These are phyloP conservation scores for Panagrolaimus sp. DNA, from an alignment of 1,140 invertebrate genomes.

Conservation along the genomic window DNA sequence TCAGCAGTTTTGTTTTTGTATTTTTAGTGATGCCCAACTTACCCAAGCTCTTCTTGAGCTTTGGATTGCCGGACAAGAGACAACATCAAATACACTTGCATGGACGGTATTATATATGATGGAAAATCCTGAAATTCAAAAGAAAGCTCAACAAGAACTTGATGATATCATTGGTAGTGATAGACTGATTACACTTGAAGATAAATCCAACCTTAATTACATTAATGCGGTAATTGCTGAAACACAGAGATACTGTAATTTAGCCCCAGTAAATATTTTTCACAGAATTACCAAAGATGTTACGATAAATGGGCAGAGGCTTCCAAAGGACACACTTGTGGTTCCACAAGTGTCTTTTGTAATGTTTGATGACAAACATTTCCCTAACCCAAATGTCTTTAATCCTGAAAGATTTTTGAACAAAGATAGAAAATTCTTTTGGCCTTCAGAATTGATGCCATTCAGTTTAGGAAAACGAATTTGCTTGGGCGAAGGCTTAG, in stretches of 20 bases:
- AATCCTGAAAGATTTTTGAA: constrained; percentile 21
- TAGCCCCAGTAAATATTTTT: constrained; percentile 16
- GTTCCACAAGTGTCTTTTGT: not conserved
- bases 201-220: not conserved
- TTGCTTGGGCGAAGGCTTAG: constrained; percentile 50
- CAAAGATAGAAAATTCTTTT: constrained; percentile 16
- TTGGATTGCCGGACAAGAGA: constrained; percentile 10
- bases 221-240: constrained; percentile 2
- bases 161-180: constrained; percentile 12
- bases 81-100: constrained; percentile 13
- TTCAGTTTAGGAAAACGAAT: constrained; percentile 18
- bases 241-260: constrained; percentile 18
- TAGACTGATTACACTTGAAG: constrained; percentile 2
- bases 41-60: too few relatives aligned
- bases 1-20: too few relatives aligned
- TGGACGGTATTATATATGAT: constrained; percentile 12
- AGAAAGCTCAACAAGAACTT: constrained; percentile 17
- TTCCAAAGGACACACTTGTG: not conserved
- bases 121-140: constrained; percentile 8
- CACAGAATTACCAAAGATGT: not conserved
- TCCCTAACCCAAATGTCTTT: constrained; percentile 12
- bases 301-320: not conserved
- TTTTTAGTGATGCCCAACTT: too few relatives aligned
- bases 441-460: constrained; percentile 18
- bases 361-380: constrained; percentile 16